Evolutionary conservation across 2,113 vertebrate species (phyloP).

Genomic region (Pleuronectes platessa): DNA sequence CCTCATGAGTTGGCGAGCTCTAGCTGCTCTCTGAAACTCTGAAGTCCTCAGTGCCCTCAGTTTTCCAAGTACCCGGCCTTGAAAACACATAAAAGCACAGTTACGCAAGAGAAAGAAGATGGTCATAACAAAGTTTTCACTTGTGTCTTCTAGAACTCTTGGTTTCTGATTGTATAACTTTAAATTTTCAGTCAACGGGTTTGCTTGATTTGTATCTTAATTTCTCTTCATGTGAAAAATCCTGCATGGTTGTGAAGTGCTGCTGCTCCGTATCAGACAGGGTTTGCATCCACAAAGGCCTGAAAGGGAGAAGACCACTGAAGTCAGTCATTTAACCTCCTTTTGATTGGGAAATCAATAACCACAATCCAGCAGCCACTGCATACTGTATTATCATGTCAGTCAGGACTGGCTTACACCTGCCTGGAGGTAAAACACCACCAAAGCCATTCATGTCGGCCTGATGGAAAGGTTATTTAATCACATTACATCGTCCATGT

Average conservation of each 20-base stretch:
- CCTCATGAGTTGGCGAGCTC: constrained; percentile 57
- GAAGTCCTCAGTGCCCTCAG: constrained; percentile 23
- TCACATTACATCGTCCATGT: neutral
- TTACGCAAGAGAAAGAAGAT: constrained; percentile 8
- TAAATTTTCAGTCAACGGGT: neutral
- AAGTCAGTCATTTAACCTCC: constrained; percentile 75
- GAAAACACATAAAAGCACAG: constrained; percentile 32
- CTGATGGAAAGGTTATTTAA: neutral
- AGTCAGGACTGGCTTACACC: constrained; percentile 68
- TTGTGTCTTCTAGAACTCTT: neutral
- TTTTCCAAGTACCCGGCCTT: neutral
- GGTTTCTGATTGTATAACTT: constrained; percentile 4
- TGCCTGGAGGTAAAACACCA: constrained; percentile 24
- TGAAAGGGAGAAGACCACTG: constrained; percentile 18
- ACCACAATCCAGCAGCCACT: constrained; percentile 69
- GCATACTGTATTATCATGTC: constrained; percentile 15
- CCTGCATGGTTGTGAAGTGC: neutral
- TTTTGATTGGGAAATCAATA: constrained; percentile 78
- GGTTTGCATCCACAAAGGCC: neutral
- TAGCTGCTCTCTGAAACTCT: constrained; percentile 18
- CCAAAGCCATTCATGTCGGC: constrained; percentile 21
- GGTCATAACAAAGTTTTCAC: neutral
- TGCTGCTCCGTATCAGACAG: neutral
- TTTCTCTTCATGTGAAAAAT: too few species aligned
- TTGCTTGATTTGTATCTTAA: too few species aligned